Evolutionary conservation across 2,888 invertebrate genomes (phyloP).

Genomic region (Baccha elongata): DNA sequence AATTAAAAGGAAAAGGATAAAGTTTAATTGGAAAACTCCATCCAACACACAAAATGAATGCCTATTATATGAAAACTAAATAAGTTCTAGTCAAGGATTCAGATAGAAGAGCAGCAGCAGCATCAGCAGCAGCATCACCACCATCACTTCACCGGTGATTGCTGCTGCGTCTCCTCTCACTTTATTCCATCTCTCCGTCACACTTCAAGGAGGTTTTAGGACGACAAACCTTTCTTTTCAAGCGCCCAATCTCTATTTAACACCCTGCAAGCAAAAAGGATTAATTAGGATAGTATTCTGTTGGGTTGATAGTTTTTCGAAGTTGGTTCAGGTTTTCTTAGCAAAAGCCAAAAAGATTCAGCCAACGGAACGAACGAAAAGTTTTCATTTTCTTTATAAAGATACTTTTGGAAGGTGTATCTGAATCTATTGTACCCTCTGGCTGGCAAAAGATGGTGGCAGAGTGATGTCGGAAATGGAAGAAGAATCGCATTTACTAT

Average conservation of each 20-base stretch:
- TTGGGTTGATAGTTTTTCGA: constrained; percentile 72
- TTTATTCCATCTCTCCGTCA: constrained; percentile 8
- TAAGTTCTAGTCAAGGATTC: constrained; percentile 72
- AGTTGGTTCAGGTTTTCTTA: constrained; percentile 71
- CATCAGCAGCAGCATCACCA: neutral
- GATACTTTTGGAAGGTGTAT: neutral
- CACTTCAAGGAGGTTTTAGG: neutral
- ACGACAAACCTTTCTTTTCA: constrained; percentile 5
- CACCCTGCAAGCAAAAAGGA: constrained; percentile 70
- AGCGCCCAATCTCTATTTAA: constrained; percentile 36
- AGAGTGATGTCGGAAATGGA: constrained; percentile 1
- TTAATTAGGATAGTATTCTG: constrained; percentile 74
- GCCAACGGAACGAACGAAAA: constrained; percentile 71
- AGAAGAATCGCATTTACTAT: constrained; percentile 58
- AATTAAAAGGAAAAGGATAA: constrained; percentile 82
- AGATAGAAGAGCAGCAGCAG: neutral
- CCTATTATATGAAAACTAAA: constrained; percentile 74
- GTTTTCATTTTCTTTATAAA: constrained; percentile 35
- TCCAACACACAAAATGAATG: constrained; percentile 73
- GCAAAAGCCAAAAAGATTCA: constrained; percentile 59
- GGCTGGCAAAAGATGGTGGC: too few relatives aligned
- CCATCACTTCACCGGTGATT: constrained; percentile 53
- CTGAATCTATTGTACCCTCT: neutral
- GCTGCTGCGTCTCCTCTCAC: constrained; percentile 37
- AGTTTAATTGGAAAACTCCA: constrained; percentile 82